Evolutionary conservation across 2,113 vertebrate species (phyloP).

Genomic region (Noturus placidus): DNA sequence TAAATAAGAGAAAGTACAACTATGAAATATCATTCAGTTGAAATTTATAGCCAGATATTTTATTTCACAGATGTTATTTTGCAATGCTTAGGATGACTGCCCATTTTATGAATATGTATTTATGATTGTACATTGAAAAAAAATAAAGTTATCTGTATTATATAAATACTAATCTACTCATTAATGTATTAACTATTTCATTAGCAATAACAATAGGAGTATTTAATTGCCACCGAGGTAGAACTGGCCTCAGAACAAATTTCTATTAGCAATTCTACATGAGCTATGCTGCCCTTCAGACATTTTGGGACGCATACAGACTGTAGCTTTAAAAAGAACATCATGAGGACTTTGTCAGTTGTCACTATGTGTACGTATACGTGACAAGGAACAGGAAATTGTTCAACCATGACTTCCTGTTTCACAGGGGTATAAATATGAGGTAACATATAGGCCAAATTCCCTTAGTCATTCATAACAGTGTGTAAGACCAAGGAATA

Average conservation of each 20-base stretch:
- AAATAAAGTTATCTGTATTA: conserved; percentile 25
- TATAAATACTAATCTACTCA: background rate
- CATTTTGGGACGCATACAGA: background rate
- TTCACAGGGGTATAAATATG: too few relatives aligned
- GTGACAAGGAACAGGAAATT: too few relatives aligned
- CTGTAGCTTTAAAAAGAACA: background rate
- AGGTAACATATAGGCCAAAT: too few relatives aligned
- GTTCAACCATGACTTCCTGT: too few relatives aligned
- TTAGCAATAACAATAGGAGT: background rate
- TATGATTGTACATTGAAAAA: conserved; percentile 30
- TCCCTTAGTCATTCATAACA: too few relatives aligned
- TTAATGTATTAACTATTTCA: background rate
- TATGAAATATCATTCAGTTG: background rate
- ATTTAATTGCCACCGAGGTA: background rate
- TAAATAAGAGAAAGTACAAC: conserved; percentile 11
- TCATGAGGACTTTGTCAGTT: background rate
- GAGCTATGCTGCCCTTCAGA: background rate
- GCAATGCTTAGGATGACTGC: background rate
- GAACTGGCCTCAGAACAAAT: background rate
- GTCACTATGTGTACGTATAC: background rate
- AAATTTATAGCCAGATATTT: conserved; percentile 2
- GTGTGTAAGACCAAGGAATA: too few relatives aligned
- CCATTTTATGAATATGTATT: conserved; percentile 28
- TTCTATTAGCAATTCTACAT: background rate
- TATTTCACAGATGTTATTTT: conserved; percentile 5